Conservation (phyloP, 2,888 invertebrate species). For the Chymomyza procnemis region DNA sequence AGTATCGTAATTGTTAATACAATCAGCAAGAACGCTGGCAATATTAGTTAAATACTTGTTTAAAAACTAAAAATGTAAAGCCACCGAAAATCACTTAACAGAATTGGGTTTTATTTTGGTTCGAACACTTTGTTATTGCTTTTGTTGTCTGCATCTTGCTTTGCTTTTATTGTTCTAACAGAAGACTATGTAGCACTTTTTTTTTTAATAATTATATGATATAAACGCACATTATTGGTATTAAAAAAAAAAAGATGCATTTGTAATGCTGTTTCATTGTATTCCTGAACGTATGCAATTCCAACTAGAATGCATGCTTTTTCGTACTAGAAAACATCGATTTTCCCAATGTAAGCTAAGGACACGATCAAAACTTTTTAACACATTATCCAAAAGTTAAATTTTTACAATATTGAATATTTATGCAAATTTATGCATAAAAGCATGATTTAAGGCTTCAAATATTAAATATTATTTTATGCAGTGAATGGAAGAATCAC, state of each 20-base stretch:
- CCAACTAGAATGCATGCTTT: background rate
- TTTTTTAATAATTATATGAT: background rate
- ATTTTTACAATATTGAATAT: background rate
- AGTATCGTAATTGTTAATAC: slow-evolving; percentile 28
- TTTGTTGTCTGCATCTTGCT: slow-evolving; percentile 52
- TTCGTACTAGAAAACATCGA: slow-evolving; percentile 22
- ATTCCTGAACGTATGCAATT: slow-evolving; percentile 1
- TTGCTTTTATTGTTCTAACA: background rate
- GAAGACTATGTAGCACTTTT: background rate
- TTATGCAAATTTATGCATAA: slow-evolving; percentile 21
- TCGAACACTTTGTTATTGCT: slow-evolving; percentile 63
- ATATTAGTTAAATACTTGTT: background rate
- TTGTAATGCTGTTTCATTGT: slow-evolving; percentile 17
- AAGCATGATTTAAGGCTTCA: slow-evolving; percentile 14
- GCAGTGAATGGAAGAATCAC: slow-evolving; percentile 12
- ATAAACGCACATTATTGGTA: background rate
- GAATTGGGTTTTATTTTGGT: slow-evolving; percentile 58
- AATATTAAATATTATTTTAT: slow-evolving; percentile 10
- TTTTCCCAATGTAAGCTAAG: slow-evolving; percentile 7
- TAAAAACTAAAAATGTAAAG: background rate
- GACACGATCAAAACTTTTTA: background rate
- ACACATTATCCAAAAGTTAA: background rate
- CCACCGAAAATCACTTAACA: slow-evolving; percentile 33
- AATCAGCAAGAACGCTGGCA: background rate
- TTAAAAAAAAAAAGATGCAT: slow-evolving; percentile 40